These are phyloP conservation scores for Choloepus didactylus DNA, from an alignment of 2,797 vertebrate species.

Conservation along the genomic window DNA sequence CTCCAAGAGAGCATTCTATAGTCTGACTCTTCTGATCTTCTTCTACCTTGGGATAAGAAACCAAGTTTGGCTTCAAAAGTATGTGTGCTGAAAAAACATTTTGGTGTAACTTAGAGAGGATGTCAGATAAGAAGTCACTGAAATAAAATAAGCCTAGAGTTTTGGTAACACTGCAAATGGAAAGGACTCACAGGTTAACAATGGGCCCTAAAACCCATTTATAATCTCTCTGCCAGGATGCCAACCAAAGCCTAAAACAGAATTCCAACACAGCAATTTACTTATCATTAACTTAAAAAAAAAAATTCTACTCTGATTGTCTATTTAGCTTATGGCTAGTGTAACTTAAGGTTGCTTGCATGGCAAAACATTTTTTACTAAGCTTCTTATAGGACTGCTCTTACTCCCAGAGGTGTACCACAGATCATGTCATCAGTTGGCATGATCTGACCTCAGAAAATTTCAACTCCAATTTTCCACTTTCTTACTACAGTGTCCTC, in stretches of 20 bases:
- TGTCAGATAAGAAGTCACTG: background rate
- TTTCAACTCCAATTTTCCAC: conserved; percentile 8
- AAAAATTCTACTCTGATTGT: background rate
- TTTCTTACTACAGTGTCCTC: background rate
- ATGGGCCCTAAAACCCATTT: background rate
- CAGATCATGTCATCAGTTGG: background rate
- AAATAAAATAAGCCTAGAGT: background rate
- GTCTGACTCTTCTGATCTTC: background rate
- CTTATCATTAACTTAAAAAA: background rate
- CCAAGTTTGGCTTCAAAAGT: background rate
- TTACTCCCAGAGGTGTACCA: background rate
- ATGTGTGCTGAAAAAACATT: background rate
- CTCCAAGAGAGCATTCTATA: background rate
- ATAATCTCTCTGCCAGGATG: background rate
- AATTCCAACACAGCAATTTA: background rate
- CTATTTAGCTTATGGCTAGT: background rate
- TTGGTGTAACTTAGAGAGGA: background rate
- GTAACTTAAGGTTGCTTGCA: background rate
- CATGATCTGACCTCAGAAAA: background rate
- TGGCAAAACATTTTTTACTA: background rate
- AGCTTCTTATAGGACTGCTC: background rate
- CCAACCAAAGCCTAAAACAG: background rate
- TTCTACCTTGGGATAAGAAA: background rate
- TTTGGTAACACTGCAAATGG: background rate
- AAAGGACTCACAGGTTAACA: background rate